Evolutionary conservation across 2,888 invertebrate genomes (phyloP), one percentile per base, ranked within the genome.

Genomic region (Julus scandinavius): DNA sequence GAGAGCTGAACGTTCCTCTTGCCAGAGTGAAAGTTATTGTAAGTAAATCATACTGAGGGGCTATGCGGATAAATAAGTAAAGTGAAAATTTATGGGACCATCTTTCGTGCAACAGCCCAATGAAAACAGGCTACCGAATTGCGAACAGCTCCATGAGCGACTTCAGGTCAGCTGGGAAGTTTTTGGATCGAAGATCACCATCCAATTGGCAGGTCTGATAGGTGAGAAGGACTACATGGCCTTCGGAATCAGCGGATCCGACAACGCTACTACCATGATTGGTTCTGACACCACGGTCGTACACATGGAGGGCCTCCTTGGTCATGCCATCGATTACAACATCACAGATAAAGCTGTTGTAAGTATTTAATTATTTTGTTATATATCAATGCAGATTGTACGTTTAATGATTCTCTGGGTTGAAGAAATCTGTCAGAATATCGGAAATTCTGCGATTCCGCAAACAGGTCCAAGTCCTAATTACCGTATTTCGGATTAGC

Each of bases 91-190:
- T 29, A 72, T 13, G 29, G 29, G 29, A 72, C 29, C n/a, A 13
- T 85, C 9, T 85, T 29, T 87, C 38, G 20, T 29, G 11, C 15
- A 86, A 50, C 80, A 91, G 91, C 89, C 90, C 45, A 88, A 89
- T 40, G 90, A 95, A 91, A 94, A 95, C 89, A 93, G 94, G 86
- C 92, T 97, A 89, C 97, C 97, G 86, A 96, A 96, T 92, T 98
- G 98, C 91, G 93, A 95, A 86, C 97, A 97, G 92, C 93, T 98
- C 88, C 97, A 98, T 92, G 95, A 95, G 92, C 95, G 96, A 92
- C 93, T 95, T 90, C 96, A 97, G 93, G 94, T 97, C 1, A 95
- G 96, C 13, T 98, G 97, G 97, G 97, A 97, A 92, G 95, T 97
- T 45, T 97, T 97, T 92, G 97, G 97, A 0, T 96, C 96, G 40